Conservation (phyloP, 2,888 invertebrate genomes). For the Buathra laborator region DNA sequence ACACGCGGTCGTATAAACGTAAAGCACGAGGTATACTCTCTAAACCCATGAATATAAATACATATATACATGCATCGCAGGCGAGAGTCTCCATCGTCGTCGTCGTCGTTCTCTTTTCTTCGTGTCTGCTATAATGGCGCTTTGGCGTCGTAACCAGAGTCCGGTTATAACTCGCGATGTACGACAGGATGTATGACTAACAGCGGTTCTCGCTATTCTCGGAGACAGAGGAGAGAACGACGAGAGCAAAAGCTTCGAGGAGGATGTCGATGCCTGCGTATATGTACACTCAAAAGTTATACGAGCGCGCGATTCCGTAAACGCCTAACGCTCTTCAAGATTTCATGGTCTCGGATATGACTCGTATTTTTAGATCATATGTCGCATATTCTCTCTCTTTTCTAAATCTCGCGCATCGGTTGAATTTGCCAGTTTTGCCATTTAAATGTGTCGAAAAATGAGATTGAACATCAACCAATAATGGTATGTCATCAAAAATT, state of each 20-base stretch:
- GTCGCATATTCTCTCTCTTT: conserved; percentile 15
- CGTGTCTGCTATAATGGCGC: conserved; percentile 81
- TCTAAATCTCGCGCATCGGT: neutral
- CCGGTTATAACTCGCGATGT: conserved; percentile 81
- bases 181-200: conserved; percentile 83
- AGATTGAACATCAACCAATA: no score
- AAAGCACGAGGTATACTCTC: conserved; percentile 7
- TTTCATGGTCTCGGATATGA: conserved; percentile 60
- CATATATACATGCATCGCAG: conserved; percentile 43
- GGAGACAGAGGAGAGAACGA: conserved; percentile 75
- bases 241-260: conserved; percentile 53
- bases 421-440: conserved; percentile 10
- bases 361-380: conserved; percentile 55
- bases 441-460: neutral
- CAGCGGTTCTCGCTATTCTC: conserved; percentile 81
- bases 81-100: conserved; percentile 49
- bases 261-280: conserved; percentile 69
- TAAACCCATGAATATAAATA: neutral
- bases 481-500: no score
- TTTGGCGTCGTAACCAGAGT: conserved; percentile 74
- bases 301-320: conserved; percentile 61
- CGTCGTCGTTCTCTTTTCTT: conserved; percentile 68
- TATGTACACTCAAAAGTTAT: conserved; percentile 51
- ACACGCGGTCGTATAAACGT: conserved; percentile 18
- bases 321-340: conserved; percentile 49